Evolutionary conservation across 1,140 invertebrate genomes (phyloP).

Genomic region (Lepidurus packardi): DNA sequence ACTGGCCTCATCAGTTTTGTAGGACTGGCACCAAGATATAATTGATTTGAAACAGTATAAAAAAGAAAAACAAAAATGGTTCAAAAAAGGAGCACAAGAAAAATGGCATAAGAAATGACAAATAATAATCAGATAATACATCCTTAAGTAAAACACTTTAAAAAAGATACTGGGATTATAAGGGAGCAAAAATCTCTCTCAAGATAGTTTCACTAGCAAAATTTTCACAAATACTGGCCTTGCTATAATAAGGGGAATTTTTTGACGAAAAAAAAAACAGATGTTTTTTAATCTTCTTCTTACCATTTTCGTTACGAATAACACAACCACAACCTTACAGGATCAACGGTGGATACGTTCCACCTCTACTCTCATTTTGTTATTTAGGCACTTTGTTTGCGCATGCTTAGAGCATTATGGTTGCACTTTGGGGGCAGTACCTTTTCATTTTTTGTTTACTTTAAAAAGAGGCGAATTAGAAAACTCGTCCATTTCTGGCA

Average conservation of each 20-base stretch:
- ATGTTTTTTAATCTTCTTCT: background rate
- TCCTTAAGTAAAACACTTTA: background rate
- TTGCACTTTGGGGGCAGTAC: background rate
- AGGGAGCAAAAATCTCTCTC: background rate
- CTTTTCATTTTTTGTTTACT: background rate
- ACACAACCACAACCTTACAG: constrained; percentile 13
- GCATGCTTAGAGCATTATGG: background rate
- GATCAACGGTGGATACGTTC: background rate
- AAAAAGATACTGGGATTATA: background rate
- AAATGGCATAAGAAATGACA: background rate
- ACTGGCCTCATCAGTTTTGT: constrained; percentile 9
- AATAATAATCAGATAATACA: background rate
- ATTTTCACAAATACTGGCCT: constrained; percentile 22
- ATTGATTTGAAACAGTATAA: background rate
- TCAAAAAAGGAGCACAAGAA: background rate
- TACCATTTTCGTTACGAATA: constrained; percentile 10
- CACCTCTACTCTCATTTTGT: background rate
- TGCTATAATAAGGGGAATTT: constrained; percentile 6
- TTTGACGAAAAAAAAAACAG: background rate
- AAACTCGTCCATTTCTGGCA: background rate
- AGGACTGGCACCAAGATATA: constrained; percentile 21
- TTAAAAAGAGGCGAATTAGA: background rate
- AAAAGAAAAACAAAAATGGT: background rate
- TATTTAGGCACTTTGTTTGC: background rate
- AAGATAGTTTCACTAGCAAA: background rate